phyloP scores from a whole-genome alignment of 2,888 invertebrate genomes.

The Lithophane leautieri region DNA sequence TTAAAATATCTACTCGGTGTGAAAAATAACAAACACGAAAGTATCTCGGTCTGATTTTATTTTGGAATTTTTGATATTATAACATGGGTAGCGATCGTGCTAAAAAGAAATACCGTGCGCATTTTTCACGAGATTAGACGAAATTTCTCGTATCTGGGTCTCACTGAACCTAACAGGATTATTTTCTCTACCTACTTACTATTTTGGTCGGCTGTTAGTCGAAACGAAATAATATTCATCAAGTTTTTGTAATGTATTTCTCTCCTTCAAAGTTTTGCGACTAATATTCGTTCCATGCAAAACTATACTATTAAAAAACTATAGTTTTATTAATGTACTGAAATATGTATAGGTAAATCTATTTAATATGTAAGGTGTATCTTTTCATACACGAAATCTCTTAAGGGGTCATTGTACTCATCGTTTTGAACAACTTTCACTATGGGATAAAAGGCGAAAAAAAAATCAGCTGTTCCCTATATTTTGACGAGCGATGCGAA shows the following conservation, averaged over 20 bases:
- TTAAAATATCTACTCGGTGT: conserved; percentile 8
- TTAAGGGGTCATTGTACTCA: too few species aligned
- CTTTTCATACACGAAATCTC: too few species aligned
- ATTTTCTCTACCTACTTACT: conserved; percentile 2
- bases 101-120: conserved; percentile 11
- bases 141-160: conserved; percentile 12
- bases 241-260: neutral
- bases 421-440: too few species aligned
- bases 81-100: neutral
- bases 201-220: neutral
- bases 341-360: neutral
- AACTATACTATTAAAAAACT: too few species aligned
- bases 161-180: neutral
- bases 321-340: neutral
- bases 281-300: neutral
- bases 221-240: neutral
- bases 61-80: neutral
- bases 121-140: conserved; percentile 15
- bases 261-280: neutral
- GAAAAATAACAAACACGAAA: conserved; percentile 11
- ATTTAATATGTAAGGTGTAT: too few species aligned
- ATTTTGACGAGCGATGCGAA: too few species aligned
- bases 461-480: too few species aligned
- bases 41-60: conserved; percentile 5
- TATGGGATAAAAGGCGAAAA: too few species aligned